Evolutionary conservation across 2,113 vertebrate genomes (phyloP).

Genomic region (Centropristis striata): DNA sequence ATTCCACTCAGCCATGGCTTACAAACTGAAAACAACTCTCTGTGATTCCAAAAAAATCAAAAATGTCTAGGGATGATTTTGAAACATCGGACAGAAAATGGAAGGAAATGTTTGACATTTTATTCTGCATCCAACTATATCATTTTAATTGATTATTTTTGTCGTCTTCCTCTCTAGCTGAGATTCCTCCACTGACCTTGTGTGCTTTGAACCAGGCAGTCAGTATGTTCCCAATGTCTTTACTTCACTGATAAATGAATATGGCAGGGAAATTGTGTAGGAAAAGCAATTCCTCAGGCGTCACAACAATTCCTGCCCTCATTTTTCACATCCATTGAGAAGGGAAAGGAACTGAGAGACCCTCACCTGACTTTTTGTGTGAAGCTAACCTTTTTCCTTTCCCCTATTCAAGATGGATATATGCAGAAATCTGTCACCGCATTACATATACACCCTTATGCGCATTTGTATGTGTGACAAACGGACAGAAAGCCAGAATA

Average conservation of each 20-base stretch:
- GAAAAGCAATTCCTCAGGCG: constrained; percentile 82
- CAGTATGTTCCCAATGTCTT: constrained; percentile 43
- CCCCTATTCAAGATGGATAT: constrained; percentile 58
- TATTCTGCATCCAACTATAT: constrained; percentile 18
- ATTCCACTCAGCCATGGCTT: constrained; percentile 44
- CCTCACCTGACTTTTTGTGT: constrained; percentile 43
- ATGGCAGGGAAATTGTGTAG: constrained; percentile 73
- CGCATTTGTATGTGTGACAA: constrained; percentile 31
- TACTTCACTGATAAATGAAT: constrained; percentile 72
- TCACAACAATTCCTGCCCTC: constrained; percentile 80
- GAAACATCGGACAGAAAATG: constrained; percentile 15
- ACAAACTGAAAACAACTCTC: constrained; percentile 7
- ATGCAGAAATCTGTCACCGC: constrained; percentile 58
- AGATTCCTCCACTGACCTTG: constrained; percentile 7
- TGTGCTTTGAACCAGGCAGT: constrained; percentile 44
- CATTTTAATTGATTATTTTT: constrained; percentile 49
- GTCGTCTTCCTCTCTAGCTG: not conserved
- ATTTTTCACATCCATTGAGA: constrained; percentile 78
- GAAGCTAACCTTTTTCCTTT: constrained; percentile 43
- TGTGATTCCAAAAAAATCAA: not conserved
- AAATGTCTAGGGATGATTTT: constrained; percentile 20
- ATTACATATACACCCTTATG: constrained; percentile 35
- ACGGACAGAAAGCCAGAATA: constrained; percentile 13
- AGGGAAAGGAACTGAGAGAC: constrained; percentile 39
- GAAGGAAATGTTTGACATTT: constrained; percentile 41